These are phyloP conservation scores for Xylota segnis DNA, from an alignment of 2,888 invertebrate species.

Conservation along the genomic window DNA sequence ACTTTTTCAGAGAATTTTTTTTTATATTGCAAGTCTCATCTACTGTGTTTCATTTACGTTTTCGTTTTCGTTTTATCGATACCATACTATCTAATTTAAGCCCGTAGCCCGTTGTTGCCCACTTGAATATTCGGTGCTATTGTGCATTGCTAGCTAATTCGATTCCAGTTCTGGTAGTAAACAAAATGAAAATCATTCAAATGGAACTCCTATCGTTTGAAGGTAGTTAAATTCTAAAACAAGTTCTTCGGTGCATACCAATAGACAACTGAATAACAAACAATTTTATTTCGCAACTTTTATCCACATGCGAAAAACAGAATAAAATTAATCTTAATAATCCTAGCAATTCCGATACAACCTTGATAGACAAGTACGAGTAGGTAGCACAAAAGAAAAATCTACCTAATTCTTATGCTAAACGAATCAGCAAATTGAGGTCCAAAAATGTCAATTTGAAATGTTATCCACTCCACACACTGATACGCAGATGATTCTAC, in stretches of 20 bases:
- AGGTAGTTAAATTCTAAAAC: constrained; percentile 8
- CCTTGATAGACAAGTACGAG: not conserved
- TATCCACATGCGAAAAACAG: not conserved
- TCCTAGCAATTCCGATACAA: not conserved
- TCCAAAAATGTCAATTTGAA: constrained; percentile 21
- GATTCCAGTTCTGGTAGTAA: not conserved
- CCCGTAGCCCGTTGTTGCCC: not conserved
- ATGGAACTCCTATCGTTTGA: not conserved
- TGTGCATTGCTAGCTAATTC: not conserved
- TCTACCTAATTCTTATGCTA: constrained; percentile 35
- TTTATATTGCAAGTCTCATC: too few species aligned
- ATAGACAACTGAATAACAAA: not conserved
- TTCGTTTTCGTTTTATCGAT: too few species aligned
- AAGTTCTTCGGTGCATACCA: not conserved
- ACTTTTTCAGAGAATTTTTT: too few species aligned
- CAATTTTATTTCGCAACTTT: not conserved
- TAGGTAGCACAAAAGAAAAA: constrained; percentile 8
- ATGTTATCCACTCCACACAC: not conserved
- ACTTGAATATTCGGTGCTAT: too few species aligned
- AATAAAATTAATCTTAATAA: not conserved
- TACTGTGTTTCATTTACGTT: too few species aligned
- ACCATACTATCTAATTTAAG: not conserved
- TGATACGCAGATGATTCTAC: not conserved
- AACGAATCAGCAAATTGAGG: constrained; percentile 20
- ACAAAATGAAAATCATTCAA: constrained; percentile 13